Percentiles rank a stretch among this genome's conserved stretches.
Conservation (phyloP, 2,888 invertebrate species). For the Ophonus ardosiacus region DNA sequence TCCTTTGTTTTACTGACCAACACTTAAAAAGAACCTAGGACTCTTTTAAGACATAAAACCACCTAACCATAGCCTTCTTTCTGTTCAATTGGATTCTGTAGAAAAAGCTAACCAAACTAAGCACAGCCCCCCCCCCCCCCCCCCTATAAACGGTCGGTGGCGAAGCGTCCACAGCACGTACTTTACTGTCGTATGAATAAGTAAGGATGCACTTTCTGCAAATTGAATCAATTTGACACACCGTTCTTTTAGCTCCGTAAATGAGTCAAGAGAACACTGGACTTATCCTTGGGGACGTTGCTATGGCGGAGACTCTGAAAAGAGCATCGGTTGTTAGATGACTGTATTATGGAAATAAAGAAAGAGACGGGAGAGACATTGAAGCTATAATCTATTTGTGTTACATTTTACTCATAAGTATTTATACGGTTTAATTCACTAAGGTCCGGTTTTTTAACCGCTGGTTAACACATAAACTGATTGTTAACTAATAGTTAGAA, state of each 20-base stretch:
- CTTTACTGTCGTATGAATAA: conserved; percentile 50
- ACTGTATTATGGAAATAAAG: neutral
- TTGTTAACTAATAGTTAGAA: no score
- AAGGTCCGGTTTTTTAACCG: no score
- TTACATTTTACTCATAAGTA: no score
- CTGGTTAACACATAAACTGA: no score
- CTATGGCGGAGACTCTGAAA: neutral
- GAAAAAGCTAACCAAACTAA: neutral
- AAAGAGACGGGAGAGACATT: no score
- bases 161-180: neutral
- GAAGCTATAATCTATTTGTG: no score
- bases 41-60: no score
- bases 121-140: neutral
- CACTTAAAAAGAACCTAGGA: no score
- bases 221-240: conserved; percentile 62
- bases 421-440: no score
- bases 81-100: neutral
- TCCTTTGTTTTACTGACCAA: no score
- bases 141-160: neutral
- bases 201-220: conserved; percentile 57
- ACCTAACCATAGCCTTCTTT: no score
- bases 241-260: conserved; percentile 53
- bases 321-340: neutral
- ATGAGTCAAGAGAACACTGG: conserved; percentile 30
- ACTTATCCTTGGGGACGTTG: neutral